Base-by-base conservation (phyloP, 2,888 invertebrate genomes). In the Spodoptera exigua region DNA sequence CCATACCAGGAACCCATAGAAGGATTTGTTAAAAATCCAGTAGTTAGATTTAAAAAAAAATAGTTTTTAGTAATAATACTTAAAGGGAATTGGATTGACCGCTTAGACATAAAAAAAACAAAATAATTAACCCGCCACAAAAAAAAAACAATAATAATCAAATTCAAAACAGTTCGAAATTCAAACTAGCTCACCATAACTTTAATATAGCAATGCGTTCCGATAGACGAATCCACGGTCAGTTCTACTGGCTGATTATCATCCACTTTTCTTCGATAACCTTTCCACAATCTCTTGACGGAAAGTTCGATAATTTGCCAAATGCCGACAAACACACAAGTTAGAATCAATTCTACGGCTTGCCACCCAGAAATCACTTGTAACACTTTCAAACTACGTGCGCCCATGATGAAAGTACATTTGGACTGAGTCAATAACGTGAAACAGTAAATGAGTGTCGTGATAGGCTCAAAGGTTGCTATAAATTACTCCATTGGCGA, bases 171-270 rank as follows among this genome's bases (percentile, higher is more conserved):
- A 27, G 27, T 43, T 18, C 10, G 2, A 41, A 27, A n/a, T 18
- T 58, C 12, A 11, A 27, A 27, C 36, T 34, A 41, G 80, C 86
- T 83, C 61, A 93, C 94, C 93, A 90, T 85, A 61, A 94, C 85
- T 89, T 92, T 93, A 12, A 94, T 92, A 67, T 89, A 92, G 61
- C 91, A 94, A 78, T 94, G 94, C 7, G 89, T 89, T 4, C 94
- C 94, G 18, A 94, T 78, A 27, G 93, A 90, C 0, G 92, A 86
- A 64, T 93, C 94, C 0, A 90, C 88, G 1, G 91, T 89, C 1
- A 93, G 80, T 71, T 93, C 92, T 0, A 93, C 86, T 3, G 89
- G 82, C 0, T 86, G 75, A 11, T 35, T 68, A 62, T 79, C 79
- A 60, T 85, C 86, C 16, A 70, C 59, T 82, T 91, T 93, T 76